Evolutionary conservation across 2,797 vertebrate species (phyloP), one percentile per base, ranked within the genome.

Genomic region (Orestias chungarensis): DNA sequence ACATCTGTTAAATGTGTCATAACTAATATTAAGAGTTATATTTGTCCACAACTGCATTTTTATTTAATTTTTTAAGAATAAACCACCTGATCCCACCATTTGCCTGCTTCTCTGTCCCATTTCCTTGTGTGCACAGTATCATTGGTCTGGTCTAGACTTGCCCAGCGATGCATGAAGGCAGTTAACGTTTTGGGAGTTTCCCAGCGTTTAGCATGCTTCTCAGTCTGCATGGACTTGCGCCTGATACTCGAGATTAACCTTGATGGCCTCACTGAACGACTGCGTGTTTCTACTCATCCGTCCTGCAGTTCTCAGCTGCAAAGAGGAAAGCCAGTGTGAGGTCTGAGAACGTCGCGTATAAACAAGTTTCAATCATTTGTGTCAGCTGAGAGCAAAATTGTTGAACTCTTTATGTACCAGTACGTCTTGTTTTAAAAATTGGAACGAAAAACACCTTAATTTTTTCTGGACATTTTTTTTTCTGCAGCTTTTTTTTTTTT

Each of bases 141-240:
- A 88, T 91, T 89, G 87, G 70, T 88, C 88, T 80, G 76, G 93
- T 92, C 88, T 89, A 85, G 87, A 92, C 93, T 88, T 90, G 92
- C 82, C 83, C 71, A 44, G 74, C 66, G 76, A 82, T 88, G 80
- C 68, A 31, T 89, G 80, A 72, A 78, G 77, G 74, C 82, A 76
- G 74, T 73, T 71, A 83, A 77, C 68, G 80, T 86, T 86, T 86
- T 64, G 87, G 91, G 92, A 93, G 76, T 92, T 92, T 64, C 91
- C 89, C 81, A 35, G 61, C 76, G 35, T 79, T 84, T 76, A 73
- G 68, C 50, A 70, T 82, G 65, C 80, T 79, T 78, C 70, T 79
- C 49, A 50, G 71, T 59, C 64, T 72, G 75, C 73, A 70, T 72
- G 35, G 35, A 68, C 71, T 40, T 83, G 74, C 33, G 61, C 73